Evolutionary conservation across 2,888 invertebrate species (phyloP), one percentile per base, ranked within the genome.

Genomic region (Beris chalybata): DNA sequence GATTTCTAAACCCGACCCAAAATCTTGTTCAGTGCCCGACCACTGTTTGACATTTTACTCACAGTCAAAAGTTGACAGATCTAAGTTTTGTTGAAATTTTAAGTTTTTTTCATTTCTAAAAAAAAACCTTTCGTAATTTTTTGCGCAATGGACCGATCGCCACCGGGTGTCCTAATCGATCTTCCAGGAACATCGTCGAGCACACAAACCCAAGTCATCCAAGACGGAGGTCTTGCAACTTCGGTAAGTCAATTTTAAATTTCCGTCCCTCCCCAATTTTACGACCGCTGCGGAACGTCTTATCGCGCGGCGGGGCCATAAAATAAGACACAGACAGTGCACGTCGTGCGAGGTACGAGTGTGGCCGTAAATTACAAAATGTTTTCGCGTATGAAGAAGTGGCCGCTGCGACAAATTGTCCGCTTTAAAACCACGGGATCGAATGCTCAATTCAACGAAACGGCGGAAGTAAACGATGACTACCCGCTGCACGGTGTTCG

Each of bases 401-500:
- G 7, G 5, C 38, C 38, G 38, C 9, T 5, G 38, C 5, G 1
- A 1, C 38, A 1, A 9, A 30, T 22, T 15, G 4, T 5, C 6
- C 29, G 12, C 9, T 6, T 6, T 9, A 29, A 30, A 12, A 15
- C 29, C 5, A 12, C 13, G 3, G 1, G 9, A 15, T 22, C 22
- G 22, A 22, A 22, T 22, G 22, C 22, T 22, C 5, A 9, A 30
- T 29, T 45, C 29, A 11, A 47, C 29, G 45, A 22, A 1, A 58
- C 53, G 4, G 31, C 32, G 3, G 13, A 54, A 11, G 58, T 59
- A n/a, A 48, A 29, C 9, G 70, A 74, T 66, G 74, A 72, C 66
- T 86, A 88, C 67, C 88, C 92, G 15, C 78, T 93, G 50, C 82
- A 83, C 66, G 91, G 89, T 67, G 81, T 93, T 45, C 85, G 88